These are phyloP conservation scores for Phaedon cochleariae DNA, from an alignment of 2,888 invertebrate species.

Conservation along the genomic window DNA sequence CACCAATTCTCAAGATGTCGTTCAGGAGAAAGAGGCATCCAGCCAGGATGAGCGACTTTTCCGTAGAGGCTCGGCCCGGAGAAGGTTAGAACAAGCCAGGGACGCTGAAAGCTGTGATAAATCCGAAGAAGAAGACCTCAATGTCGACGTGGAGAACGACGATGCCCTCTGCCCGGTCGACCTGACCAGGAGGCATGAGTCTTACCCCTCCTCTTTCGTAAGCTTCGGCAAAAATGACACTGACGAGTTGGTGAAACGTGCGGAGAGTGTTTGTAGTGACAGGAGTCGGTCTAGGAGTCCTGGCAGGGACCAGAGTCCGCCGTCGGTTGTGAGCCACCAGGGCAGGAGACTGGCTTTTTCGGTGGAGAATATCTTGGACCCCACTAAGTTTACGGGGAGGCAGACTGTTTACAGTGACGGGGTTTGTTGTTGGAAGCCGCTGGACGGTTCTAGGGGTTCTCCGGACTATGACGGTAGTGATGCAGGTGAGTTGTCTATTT, in stretches of 20 bases:
- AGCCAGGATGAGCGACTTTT: slow-evolving; percentile 53
- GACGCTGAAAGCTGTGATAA: slow-evolving; percentile 59
- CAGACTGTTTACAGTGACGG: slow-evolving; percentile 60
- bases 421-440: slow-evolving; percentile 65
- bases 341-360: slow-evolving; percentile 83
- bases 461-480: slow-evolving; percentile 68
- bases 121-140: slow-evolving; percentile 55
- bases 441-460: slow-evolving; percentile 63
- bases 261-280: slow-evolving; percentile 64
- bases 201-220: slow-evolving; percentile 52
- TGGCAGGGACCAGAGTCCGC: slow-evolving; percentile 50
- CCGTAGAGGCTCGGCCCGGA: slow-evolving; percentile 51
- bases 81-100: slow-evolving; percentile 59
- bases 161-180: slow-evolving; percentile 62
- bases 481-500: slow-evolving; percentile 51
- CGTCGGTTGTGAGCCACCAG: slow-evolving; percentile 64
- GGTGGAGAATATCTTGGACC: slow-evolving; percentile 90
- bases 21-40: slow-evolving; percentile 46
- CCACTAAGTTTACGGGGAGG: slow-evolving; percentile 87
- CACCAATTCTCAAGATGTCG: slow-evolving; percentile 48
- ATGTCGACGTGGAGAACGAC: slow-evolving; percentile 62
- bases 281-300: slow-evolving; percentile 60
- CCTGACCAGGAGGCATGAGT: slow-evolving; percentile 59
- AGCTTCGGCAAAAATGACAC: slow-evolving; percentile 49
- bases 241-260: slow-evolving; percentile 55